Conservation (phyloP, 2,113 vertebrate species). For the Sebastes schlegelii region DNA sequence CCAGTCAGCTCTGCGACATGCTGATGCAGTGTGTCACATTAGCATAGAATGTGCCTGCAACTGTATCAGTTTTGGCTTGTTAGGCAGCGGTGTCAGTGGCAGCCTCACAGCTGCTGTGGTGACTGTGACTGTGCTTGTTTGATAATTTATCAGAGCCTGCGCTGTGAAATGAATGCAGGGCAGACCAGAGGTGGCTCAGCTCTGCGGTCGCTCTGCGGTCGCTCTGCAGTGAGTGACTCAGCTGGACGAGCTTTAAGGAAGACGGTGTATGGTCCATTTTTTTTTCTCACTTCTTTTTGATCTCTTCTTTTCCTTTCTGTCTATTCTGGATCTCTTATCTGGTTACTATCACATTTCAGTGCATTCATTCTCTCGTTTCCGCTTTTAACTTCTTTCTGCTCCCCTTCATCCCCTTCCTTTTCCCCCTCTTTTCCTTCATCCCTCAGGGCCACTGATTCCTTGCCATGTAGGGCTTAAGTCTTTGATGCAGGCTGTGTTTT, state of each 20-base stretch:
- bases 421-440: not conserved
- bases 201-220: constrained; percentile 53
- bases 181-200: constrained; percentile 56
- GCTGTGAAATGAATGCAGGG: constrained; percentile 60
- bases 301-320: not conserved
- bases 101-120: constrained; percentile 43
- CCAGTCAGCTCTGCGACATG: constrained; percentile 8
- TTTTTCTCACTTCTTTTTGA: constrained; percentile 3
- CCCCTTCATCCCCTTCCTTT: not conserved
- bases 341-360: not conserved
- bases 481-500: constrained; percentile 37
- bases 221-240: constrained; percentile 74
- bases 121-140: constrained; percentile 55
- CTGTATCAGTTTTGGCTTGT: constrained; percentile 46
- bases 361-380: not conserved
- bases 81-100: constrained; percentile 26
- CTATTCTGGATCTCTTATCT: not conserved
- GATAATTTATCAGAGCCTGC: constrained; percentile 70
- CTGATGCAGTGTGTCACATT: constrained; percentile 46
- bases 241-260: constrained; percentile 45
- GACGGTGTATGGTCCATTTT: not conserved
- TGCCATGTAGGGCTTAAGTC: constrained; percentile 10
- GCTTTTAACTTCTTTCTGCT: not conserved
- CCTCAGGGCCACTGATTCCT: constrained; percentile 12
- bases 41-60: constrained; percentile 39